These are phyloP conservation scores for Lamellibrachia luymesi DNA, from an alignment of 1,140 invertebrate species.

Conservation along the genomic window DNA sequence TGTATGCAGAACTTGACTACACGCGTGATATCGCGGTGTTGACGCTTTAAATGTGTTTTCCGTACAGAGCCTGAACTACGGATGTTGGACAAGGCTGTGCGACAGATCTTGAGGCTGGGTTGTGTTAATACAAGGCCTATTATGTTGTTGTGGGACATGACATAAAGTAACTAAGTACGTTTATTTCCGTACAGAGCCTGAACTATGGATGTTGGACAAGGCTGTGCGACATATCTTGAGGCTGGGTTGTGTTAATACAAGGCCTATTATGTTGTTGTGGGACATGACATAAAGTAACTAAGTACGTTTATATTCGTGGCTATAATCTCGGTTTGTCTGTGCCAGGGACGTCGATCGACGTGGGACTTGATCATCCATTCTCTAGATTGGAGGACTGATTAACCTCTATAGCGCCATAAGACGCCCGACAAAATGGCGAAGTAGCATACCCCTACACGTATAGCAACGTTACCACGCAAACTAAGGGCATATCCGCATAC, in stretches of 20 bases:
- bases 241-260: background rate
- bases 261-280: background rate
- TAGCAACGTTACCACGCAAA: too few relatives aligned
- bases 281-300: background rate
- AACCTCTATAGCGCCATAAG: too few relatives aligned
- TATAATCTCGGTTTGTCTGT: too few relatives aligned
- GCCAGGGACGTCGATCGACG: too few relatives aligned
- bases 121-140: background rate
- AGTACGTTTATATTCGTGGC: background rate
- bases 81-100: background rate
- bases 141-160: background rate
- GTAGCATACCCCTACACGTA: too few relatives aligned
- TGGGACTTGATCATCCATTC: too few relatives aligned
- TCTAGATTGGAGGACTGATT: too few relatives aligned
- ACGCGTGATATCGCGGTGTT: background rate
- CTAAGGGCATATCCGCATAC: too few relatives aligned
- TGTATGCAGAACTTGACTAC: background rate
- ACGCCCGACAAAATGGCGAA: too few relatives aligned
- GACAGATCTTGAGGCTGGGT: background rate
- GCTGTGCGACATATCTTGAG: background rate
- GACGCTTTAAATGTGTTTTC: background rate
- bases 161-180: background rate
- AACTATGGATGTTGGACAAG: too few relatives aligned
- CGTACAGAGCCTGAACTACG: background rate
- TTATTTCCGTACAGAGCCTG: background rate